phyloP scores from a whole-genome alignment of 2,888 invertebrate species.

The Eutolmus rufibarbis region DNA sequence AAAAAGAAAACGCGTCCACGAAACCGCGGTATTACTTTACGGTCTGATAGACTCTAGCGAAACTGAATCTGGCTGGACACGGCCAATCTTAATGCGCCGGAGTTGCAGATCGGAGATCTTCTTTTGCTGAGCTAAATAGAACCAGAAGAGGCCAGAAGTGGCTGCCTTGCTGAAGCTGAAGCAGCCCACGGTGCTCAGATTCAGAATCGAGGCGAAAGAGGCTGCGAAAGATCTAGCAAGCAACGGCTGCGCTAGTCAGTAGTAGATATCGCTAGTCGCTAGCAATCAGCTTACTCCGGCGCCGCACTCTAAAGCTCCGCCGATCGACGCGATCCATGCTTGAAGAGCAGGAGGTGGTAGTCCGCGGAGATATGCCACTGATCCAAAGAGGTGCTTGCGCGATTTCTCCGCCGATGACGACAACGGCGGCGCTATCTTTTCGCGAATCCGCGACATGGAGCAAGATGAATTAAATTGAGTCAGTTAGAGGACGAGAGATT shows the following conservation, averaged over 20 bases:
- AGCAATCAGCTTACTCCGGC: not conserved
- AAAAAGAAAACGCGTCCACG: not conserved
- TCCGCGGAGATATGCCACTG: not conserved
- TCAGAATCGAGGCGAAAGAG: not conserved
- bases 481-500: not conserved
- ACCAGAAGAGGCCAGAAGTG: not conserved
- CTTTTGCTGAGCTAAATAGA: not conserved
- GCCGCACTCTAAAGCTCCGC: not conserved
- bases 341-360: not conserved
- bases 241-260: not conserved
- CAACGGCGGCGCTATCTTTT: not conserved
- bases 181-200: not conserved
- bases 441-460: not conserved
- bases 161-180: not conserved
- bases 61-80: constrained; percentile 33
- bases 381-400: not conserved
- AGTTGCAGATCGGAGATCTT: not conserved
- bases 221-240: not conserved
- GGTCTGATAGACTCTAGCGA: constrained; percentile 12
- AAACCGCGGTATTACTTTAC: not conserved
- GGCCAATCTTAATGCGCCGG: constrained; percentile 1
- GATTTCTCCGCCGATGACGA: not conserved
- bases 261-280: not conserved
- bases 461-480: not conserved
- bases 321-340: not conserved